Evolutionary conservation across 2,888 invertebrate species (phyloP), one percentile per base, ranked within the genome.

Genomic region (Bembecia ichneumoniformis): DNA sequence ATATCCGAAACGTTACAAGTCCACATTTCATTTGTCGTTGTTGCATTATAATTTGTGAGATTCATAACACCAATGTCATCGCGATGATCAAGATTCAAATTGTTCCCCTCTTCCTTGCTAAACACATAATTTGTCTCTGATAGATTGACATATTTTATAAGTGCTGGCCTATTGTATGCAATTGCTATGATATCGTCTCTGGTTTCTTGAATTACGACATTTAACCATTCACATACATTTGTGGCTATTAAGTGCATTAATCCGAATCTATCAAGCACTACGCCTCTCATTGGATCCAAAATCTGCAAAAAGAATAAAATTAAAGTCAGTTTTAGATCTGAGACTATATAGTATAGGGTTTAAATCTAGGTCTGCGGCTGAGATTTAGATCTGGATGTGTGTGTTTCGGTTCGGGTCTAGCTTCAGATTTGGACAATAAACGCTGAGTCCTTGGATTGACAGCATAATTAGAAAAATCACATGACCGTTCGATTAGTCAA

Each of bases 201-300:
- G 1, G 96, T 96, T 72, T 96, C 96, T 70, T 94, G 93, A 11
- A 96, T 93, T 20, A 96, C 88, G 1, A 96, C 94, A 71, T 94
- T 93, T 4, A 97, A 81, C 97, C 97, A 97, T 64, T 97, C 96
- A 78, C 96, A 97, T 10, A 97, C 83, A 72, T 97, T 97, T 11
- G 96, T 96, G 1, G 96, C 97, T 54, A 97, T 92, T 88, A 96
- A 90, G 72, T 98, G 97, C 96, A 97, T 97, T 11, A 97, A 87
- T 0, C 97, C 97, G 61, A 97, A 95, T 59, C 96, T 90, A n/a
- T 86, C 83, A 3, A 87, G 58, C 0, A 87, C 84, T 3, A 86
- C 77, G 9, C 86, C 87, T 53, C 83, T 70, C 83, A 87, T 84
- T 9, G 84, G 84, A 52, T 83, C 78, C 47, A 87, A 59, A 51